phyloP scores from a whole-genome alignment of 2,888 invertebrate genomes.

The Rhagium mordax region DNA sequence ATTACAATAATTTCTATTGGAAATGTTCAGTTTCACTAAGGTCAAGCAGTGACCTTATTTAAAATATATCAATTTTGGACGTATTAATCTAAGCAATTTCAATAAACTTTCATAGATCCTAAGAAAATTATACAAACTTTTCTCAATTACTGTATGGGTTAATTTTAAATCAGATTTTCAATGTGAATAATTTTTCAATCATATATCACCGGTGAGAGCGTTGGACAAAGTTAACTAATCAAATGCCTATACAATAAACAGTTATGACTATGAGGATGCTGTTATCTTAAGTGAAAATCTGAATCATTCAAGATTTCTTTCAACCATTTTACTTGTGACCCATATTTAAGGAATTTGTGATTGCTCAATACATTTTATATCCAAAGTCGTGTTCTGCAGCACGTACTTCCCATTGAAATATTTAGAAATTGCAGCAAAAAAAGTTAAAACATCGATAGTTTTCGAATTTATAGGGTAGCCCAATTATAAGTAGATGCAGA shows the following conservation, averaged over 20 bases:
- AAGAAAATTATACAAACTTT: too few species aligned
- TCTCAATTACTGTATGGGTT: too few species aligned
- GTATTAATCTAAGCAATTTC: too few species aligned
- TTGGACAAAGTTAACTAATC: slow-evolving; percentile 2
- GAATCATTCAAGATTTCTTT: slow-evolving; percentile 33
- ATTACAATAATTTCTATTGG: too few species aligned
- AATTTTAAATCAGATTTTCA: too few species aligned
- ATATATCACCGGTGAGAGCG: neutral
- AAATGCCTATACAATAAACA: slow-evolving; percentile 17
- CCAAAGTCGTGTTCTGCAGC: slow-evolving; percentile 30
- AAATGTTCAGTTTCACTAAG: too few species aligned
- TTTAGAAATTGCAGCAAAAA: neutral
- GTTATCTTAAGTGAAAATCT: slow-evolving; percentile 37
- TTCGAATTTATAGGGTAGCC: neutral
- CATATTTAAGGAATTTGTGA: slow-evolving; percentile 29
- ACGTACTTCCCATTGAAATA: slow-evolving; percentile 7
- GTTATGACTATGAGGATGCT: slow-evolving; percentile 37
- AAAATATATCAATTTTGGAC: too few species aligned
- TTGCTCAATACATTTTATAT: slow-evolving; percentile 6
- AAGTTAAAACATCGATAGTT: neutral
- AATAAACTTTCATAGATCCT: too few species aligned
- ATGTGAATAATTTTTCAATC: neutral
- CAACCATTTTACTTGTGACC: slow-evolving; percentile 35
- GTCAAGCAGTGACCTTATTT: too few species aligned
- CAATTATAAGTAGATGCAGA: too few species aligned